A percentile compares a stretch with the other conserved stretches of the same genome.
Evolutionary conservation across 2,113 vertebrate genomes (phyloP).

Genomic region (Halichoeres trimaculatus): DNA sequence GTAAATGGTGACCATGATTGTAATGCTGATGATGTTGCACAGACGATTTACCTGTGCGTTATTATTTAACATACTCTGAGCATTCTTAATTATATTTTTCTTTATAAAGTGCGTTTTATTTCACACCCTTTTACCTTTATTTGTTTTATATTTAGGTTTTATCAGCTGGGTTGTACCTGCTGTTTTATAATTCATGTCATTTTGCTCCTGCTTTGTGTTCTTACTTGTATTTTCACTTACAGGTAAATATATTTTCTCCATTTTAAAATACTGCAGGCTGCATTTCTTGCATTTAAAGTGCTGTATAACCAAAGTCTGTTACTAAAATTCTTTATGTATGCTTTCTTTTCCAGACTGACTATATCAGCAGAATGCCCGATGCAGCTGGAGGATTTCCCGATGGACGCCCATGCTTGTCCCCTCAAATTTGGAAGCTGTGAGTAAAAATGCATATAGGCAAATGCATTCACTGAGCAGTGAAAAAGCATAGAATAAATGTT

Average conservation of each 20-base stretch:
- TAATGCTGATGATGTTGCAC: constrained; percentile 14
- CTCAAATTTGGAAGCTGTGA: constrained; percentile 99
- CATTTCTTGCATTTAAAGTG: background rate
- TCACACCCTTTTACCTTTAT: no score
- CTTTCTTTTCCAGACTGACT: constrained; percentile 86
- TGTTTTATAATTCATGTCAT: no score
- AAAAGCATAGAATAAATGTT: constrained; percentile 15
- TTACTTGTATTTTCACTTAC: background rate
- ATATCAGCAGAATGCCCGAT: constrained; percentile 98
- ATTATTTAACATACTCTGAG: no score
- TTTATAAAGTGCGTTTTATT: background rate
- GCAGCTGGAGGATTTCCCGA: constrained; percentile 98
- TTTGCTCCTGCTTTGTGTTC: no score
- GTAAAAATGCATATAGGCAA: constrained; percentile 69
- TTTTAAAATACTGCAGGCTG: background rate
- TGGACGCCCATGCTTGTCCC: constrained; percentile 97
- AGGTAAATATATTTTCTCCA: no score
- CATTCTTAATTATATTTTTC: no score
- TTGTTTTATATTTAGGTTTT: no score
- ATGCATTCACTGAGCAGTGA: background rate
- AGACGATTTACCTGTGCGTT: background rate
- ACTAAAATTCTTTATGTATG: background rate
- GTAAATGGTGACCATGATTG: constrained; percentile 7
- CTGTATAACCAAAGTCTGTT: background rate
- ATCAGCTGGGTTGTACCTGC: no score